Conservation (phyloP, 2,113 vertebrate species). For the Poeciliopsis occidentalis region DNA sequence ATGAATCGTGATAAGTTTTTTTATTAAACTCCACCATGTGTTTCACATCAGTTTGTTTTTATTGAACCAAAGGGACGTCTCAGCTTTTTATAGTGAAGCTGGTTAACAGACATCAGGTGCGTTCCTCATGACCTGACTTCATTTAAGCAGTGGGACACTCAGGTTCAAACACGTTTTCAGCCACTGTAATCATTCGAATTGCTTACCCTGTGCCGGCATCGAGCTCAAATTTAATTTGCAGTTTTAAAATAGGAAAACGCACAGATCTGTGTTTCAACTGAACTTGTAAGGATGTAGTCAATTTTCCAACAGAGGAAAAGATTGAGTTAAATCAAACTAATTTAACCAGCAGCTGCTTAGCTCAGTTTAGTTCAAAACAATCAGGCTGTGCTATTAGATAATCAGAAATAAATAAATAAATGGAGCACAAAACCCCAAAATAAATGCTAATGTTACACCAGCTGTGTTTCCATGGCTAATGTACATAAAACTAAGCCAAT, state of each 20-base stretch:
- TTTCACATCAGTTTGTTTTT: not conserved
- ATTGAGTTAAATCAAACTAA: too few species aligned
- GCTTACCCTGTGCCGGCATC: not conserved
- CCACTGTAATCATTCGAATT: not conserved
- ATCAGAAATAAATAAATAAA: too few species aligned
- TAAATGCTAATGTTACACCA: too few species aligned
- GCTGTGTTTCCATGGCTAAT: too few species aligned
- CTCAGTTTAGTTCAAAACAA: too few species aligned
- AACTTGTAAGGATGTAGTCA: too few species aligned
- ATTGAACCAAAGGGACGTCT: not conserved
- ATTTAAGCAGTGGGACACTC: not conserved
- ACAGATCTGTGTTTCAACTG: not conserved
- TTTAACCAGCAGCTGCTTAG: too few species aligned
- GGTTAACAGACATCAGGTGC: not conserved
- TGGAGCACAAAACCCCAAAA: too few species aligned
- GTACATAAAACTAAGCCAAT: too few species aligned
- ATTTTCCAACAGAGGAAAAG: too few species aligned
- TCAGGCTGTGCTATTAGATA: too few species aligned
- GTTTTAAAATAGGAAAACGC: not conserved
- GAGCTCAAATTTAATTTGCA: not conserved
- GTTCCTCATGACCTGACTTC: not conserved
- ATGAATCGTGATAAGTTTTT: too few species aligned
- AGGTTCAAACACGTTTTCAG: not conserved
- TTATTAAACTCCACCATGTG: not conserved
- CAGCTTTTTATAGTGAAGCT: not conserved